phyloP scores from a whole-genome alignment of 2,113 vertebrate genomes.

The Cyprinodon variegatus region DNA sequence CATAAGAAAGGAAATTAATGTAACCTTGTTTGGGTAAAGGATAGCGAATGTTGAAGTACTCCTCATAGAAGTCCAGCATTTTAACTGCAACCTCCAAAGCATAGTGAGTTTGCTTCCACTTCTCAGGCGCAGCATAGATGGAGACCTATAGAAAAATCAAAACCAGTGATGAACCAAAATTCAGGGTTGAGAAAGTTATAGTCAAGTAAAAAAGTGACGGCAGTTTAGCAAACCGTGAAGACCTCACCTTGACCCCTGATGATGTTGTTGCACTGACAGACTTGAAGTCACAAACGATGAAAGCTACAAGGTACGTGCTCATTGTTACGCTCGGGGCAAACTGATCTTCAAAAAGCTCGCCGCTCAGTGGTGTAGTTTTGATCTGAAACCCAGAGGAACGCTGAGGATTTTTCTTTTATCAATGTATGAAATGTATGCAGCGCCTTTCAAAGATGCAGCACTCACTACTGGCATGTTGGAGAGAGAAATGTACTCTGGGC shows the following conservation, averaged over 20 bases:
- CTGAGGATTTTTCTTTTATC: neutral
- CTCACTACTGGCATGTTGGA: constrained; percentile 84
- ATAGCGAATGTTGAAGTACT: constrained; percentile 82
- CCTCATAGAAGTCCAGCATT: constrained; percentile 82
- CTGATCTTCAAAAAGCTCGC: constrained; percentile 74
- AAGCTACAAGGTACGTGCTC: constrained; percentile 82
- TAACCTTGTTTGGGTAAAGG: constrained; percentile 83
- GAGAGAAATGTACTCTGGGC: constrained; percentile 68
- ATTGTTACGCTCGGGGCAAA: constrained; percentile 80
- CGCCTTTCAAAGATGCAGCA: neutral
- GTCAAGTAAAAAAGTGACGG: neutral
- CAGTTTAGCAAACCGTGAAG: neutral
- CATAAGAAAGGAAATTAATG: neutral
- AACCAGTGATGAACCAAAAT: neutral
- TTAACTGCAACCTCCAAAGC: constrained; percentile 81
- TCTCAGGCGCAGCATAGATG: constrained; percentile 78
- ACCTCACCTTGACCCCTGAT: constrained; percentile 78
- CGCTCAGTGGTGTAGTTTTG: constrained; percentile 60
- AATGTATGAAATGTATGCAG: neutral
- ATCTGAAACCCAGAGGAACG: constrained; percentile 57
- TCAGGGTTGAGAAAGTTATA: neutral
- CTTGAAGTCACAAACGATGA: constrained; percentile 81
- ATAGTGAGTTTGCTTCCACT: constrained; percentile 78
- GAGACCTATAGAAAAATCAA: constrained; percentile 72
- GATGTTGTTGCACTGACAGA: constrained; percentile 74